phyloP scores from a whole-genome alignment of 2,888 invertebrate species.

The Leptinotarsa peninsularis region DNA sequence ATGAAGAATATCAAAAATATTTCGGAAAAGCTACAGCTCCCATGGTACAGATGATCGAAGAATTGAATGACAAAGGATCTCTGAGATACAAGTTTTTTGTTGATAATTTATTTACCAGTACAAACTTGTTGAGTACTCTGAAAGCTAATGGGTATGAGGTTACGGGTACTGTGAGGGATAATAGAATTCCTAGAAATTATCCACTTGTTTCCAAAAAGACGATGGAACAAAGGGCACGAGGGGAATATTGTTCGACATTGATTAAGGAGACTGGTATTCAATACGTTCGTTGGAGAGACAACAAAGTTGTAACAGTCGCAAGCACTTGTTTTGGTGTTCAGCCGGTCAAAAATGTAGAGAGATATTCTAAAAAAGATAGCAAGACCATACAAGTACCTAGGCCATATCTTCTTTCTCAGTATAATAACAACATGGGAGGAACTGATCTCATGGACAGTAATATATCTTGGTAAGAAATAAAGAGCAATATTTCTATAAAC shows the following conservation, averaged over 20 bases:
- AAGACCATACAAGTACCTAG: slow-evolving; percentile 36
- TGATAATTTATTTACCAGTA: slow-evolving; percentile 39
- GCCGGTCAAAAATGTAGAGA: slow-evolving; percentile 35
- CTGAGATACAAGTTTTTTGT: slow-evolving; percentile 31
- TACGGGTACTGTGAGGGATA: slow-evolving; percentile 32
- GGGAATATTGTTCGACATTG: slow-evolving; percentile 20
- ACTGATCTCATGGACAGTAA: slow-evolving; percentile 30
- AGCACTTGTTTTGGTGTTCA: slow-evolving; percentile 44
- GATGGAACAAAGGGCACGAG: no score
- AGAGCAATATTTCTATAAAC: slow-evolving; percentile 24
- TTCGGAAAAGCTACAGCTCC: slow-evolving; percentile 32
- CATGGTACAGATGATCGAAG: slow-evolving; percentile 18
- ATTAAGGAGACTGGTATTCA: slow-evolving; percentile 41
- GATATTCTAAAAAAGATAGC: slow-evolving; percentile 42
- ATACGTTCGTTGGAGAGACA: slow-evolving; percentile 52
- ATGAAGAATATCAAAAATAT: slow-evolving; percentile 26
- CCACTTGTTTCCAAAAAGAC: no score
- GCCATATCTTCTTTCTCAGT: slow-evolving; percentile 33
- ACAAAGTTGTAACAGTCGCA: slow-evolving; percentile 52
- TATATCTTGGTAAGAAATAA: slow-evolving; percentile 32
- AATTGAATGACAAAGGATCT: slow-evolving; percentile 8
- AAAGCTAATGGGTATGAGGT: slow-evolving; percentile 38
- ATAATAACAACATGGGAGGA: slow-evolving; percentile 49
- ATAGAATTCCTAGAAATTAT: no score
- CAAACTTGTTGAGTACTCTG: slow-evolving; percentile 37